phyloP scores from a whole-genome alignment of 2,797 vertebrate genomes.

The Coilia nasus region DNA sequence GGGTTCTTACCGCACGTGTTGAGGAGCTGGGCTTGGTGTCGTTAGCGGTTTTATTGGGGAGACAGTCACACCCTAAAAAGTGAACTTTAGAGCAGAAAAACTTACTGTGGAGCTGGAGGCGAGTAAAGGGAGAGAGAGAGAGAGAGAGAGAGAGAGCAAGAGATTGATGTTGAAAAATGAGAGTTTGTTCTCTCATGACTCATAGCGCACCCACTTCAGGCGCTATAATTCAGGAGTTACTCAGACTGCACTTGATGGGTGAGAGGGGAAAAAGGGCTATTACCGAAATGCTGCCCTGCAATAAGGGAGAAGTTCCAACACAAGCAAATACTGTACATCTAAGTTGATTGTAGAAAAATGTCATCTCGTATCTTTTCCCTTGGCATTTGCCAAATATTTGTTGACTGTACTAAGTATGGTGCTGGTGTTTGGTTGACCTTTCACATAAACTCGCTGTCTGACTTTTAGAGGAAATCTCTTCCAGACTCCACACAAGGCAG shows the following conservation, averaged over 20 bases:
- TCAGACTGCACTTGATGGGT: background rate
- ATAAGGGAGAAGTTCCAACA: conserved; percentile 49
- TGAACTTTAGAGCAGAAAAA: background rate
- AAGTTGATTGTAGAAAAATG: conserved; percentile 46
- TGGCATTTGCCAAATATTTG: conserved; percentile 52
- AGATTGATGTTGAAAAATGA: conserved; percentile 4
- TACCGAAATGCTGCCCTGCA: conserved; percentile 24
- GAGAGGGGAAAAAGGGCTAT: conserved; percentile 15
- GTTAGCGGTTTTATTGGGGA: background rate
- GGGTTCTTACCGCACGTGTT: background rate
- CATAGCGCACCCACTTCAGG: background rate
- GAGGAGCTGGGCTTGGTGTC: background rate
- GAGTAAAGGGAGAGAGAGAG: conserved; percentile 38
- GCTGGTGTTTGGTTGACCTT: conserved; percentile 5
- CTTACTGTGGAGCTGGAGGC: background rate
- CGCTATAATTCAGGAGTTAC: background rate
- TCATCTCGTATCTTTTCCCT: conserved; percentile 37
- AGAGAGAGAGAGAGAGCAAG: conserved; percentile 4
- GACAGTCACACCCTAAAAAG: background rate
- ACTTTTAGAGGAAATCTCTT: background rate
- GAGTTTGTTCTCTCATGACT: background rate
- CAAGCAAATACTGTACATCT: conserved; percentile 30
- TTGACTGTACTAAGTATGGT: background rate
- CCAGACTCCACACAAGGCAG: background rate
- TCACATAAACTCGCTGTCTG: background rate